Percentiles rank a stretch among this genome's conserved stretches.
Evolutionary conservation across 2,797 vertebrate species (phyloP).

Genomic region (Anguilla obscura): DNA sequence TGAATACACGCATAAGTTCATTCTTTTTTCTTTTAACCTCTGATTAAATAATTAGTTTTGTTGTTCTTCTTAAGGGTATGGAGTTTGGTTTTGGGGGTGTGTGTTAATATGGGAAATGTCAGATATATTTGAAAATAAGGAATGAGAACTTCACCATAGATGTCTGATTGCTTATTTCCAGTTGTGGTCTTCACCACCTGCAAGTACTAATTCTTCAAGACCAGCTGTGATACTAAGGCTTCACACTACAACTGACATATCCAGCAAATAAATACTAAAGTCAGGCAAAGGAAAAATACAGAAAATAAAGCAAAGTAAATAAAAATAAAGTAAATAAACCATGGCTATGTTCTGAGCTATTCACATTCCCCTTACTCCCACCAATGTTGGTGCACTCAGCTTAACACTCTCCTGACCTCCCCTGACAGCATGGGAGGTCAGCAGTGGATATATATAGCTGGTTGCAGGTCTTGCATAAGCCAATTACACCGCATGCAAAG

Average conservation of each 20-base stretch:
- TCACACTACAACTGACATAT: background rate
- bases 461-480: conserved; percentile 10
- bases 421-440: background rate
- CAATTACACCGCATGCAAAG: conserved; percentile 16
- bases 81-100: background rate
- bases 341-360: background rate
- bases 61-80: background rate
- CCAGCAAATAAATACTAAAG: background rate
- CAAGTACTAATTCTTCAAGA: background rate
- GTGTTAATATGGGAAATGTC: background rate
- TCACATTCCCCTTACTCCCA: background rate
- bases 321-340: background rate
- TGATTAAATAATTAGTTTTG: background rate
- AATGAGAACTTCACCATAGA: no score
- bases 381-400: background rate
- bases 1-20: background rate
- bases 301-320: background rate
- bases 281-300: background rate
- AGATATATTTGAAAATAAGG: background rate
- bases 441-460: conserved; percentile 6
- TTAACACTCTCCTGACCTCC: background rate
- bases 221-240: background rate
- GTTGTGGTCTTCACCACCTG: background rate
- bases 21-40: background rate
- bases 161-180: background rate